Base-by-base conservation (phyloP, 2,113 vertebrate species). In the Seriola rivoliana region DNA sequence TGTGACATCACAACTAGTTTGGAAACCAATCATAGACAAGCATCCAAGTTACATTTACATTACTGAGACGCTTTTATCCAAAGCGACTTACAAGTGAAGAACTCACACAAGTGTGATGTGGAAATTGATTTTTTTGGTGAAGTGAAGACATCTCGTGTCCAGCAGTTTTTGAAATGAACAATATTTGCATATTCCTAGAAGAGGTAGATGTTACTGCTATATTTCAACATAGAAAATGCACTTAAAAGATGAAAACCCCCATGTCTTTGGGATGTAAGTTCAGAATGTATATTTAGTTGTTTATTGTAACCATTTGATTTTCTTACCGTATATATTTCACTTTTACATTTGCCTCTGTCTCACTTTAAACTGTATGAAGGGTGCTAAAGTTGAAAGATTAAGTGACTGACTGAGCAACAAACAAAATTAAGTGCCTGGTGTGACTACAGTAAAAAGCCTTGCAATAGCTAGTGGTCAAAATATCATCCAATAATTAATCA, bases 401-500 rank as follows among this genome's bases (percentile, higher is more conserved):
- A 59, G 77, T 71, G 40, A 78, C 54, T 67, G 59, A 78, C 69
- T 75, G 80, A 82, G 82, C 78, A 54, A 73, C 82, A 91, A 86
- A 90, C 88, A 87, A 70, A 82, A 79, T 70, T 73, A 83, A 88
- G 80, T 65, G 60, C 62, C 36, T 55, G 75, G 62, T 80, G 71
- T 78, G 75, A 84, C 81, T 38, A 73, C 71, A 84, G 46, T 87
- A 90, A 92, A 29, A 89, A 78, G 64, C 78, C 62, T 54, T 32
- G 67, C 63, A 81, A 72, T 84, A 78, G 58, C 75, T 58, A 54
- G 66, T 88, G 87, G 88, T 87, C 81, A 88, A 84, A 88, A 88
- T 81, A 85, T 76, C 84, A 78, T 82, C 72, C 75, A 63, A 72
- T 89, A 93, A 92, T 90, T 85, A 92, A 90, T 85, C 78, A 90